phyloP scores from a whole-genome alignment of 37 sponge, comb jelly and placozoan species.

The Bolinopsis microptera region DNA sequence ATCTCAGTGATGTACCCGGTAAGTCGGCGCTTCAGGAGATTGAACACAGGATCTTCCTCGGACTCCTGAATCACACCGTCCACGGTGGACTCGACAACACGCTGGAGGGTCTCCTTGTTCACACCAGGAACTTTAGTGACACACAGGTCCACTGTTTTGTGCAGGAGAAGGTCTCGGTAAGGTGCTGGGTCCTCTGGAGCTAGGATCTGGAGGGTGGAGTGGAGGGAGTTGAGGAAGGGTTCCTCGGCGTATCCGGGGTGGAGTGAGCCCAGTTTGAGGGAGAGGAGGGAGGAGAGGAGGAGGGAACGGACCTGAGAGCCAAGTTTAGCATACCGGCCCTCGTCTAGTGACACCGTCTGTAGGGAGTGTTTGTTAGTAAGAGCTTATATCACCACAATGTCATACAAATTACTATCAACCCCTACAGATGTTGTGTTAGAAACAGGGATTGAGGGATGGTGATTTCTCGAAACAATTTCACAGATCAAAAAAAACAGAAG shows the following conservation, averaged over 20 bases:
- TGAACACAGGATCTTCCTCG: background rate
- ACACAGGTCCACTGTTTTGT: background rate
- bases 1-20: constrained; percentile 27
- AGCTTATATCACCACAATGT: background rate
- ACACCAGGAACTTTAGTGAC: background rate
- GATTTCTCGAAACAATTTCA: too few relatives aligned
- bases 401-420: too few relatives aligned
- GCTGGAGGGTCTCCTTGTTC: background rate
- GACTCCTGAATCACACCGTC: background rate
- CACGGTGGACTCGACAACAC: background rate
- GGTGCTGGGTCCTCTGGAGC: background rate
- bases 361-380: background rate
- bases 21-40: background rate
- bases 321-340: background rate
- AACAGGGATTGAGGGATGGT: too few relatives aligned
- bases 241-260: constrained; percentile 11
- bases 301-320: background rate
- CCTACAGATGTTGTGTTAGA: too few relatives aligned
- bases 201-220: constrained; percentile 44
- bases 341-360: constrained; percentile 28
- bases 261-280: constrained; percentile 14
- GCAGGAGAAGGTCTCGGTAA: background rate
- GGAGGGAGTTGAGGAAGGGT: constrained; percentile 63
- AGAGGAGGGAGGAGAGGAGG: constrained; percentile 55
- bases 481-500: too few relatives aligned